Evolutionary conservation across 2,113 vertebrate genomes (phyloP).

Genomic region (Pituophis catenifer): DNA sequence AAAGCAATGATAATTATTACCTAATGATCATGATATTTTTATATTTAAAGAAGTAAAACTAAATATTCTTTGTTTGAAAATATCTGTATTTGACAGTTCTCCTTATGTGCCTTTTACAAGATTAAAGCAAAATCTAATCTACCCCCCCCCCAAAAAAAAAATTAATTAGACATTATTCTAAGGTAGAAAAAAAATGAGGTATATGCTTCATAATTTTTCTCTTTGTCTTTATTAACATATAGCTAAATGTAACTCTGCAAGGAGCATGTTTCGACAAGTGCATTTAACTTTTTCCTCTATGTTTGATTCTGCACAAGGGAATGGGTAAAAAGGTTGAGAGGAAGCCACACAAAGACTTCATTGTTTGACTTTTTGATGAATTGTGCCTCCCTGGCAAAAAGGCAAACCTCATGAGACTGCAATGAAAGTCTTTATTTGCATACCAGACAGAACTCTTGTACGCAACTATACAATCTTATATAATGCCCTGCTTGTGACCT

Average conservation of each 20-base stretch:
- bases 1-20: slow-evolving; percentile 5
- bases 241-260: slow-evolving; percentile 55
- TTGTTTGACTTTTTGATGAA: slow-evolving; percentile 47
- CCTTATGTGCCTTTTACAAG: slow-evolving; percentile 16
- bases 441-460: slow-evolving; percentile 20
- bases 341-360: slow-evolving; percentile 52
- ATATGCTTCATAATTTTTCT: slow-evolving; percentile 46
- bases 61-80: not conserved
- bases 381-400: slow-evolving; percentile 40
- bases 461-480: slow-evolving; percentile 22
- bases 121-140: not conserved
- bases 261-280: slow-evolving; percentile 51
- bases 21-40: slow-evolving; percentile 15
- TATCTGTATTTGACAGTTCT: slow-evolving; percentile 48
- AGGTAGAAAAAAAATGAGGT: slow-evolving; percentile 61
- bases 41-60: not conserved
- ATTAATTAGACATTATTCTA: slow-evolving; percentile 51
- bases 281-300: slow-evolving; percentile 37
- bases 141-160: slow-evolving; percentile 45
- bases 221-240: slow-evolving; percentile 24
- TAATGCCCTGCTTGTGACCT: slow-evolving; percentile 44
- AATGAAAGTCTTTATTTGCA: slow-evolving; percentile 46
- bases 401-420: slow-evolving; percentile 37
- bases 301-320: slow-evolving; percentile 28
- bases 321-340: slow-evolving; percentile 9